phyloP scores from a whole-genome alignment of 2,888 invertebrate species.

The Artemia sinica region DNA sequence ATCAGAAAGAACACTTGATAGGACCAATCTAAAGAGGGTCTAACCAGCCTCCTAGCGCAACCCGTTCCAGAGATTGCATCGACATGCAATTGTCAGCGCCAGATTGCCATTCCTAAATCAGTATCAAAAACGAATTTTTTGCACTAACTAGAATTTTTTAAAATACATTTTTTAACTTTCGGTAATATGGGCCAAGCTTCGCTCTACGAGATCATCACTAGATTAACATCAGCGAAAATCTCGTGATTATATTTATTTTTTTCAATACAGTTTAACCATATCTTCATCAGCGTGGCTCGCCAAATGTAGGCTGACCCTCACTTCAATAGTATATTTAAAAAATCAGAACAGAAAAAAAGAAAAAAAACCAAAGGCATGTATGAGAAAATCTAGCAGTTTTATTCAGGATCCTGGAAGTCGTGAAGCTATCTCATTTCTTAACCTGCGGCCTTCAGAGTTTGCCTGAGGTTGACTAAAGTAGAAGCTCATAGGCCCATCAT shows the following conservation, averaged over 20 bases:
- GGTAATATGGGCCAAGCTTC: no score
- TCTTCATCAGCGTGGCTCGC: slow-evolving; percentile 10
- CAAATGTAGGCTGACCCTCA: slow-evolving; percentile 5
- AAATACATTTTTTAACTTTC: no score
- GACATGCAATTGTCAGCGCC: no score
- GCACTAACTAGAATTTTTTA: no score
- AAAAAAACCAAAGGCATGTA: slow-evolving; percentile 2
- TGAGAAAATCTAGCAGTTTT: slow-evolving; percentile 6
- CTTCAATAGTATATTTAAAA: no score
- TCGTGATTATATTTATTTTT: neutral
- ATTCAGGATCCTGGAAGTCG: slow-evolving; percentile 10
- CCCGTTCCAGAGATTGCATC: no score
- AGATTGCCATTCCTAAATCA: neutral
- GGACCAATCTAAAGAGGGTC: no score
- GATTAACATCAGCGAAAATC: slow-evolving; percentile 9
- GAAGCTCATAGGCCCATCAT: slow-evolving; percentile 7
- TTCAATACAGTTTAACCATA: slow-evolving; percentile 9
- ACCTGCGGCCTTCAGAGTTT: slow-evolving; percentile 10
- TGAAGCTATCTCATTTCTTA: slow-evolving; percentile 9
- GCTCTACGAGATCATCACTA: no score
- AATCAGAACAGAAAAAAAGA: neutral
- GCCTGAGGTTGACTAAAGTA: slow-evolving; percentile 10
- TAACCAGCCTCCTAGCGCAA: no score
- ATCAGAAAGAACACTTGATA: no score
- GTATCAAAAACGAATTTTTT: no score